Evolutionary conservation across 2,888 invertebrate genomes (phyloP).

Genomic region (Diloba caeruleocephala): DNA sequence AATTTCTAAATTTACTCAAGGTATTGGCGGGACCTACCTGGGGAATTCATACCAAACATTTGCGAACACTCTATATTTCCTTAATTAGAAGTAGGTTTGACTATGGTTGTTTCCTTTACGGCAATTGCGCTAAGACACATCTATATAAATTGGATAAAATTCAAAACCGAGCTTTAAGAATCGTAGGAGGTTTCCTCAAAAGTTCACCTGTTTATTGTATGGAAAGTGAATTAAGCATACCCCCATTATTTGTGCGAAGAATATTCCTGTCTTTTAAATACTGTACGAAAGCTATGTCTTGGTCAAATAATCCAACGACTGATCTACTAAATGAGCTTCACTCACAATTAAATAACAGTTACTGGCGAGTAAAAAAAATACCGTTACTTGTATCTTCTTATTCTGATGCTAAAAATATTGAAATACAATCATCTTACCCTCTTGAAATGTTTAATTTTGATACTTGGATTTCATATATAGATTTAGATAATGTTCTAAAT

Average conservation of each 20-base stretch:
- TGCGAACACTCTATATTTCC: conserved; percentile 12
- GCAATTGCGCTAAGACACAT: conserved; percentile 8
- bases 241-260: conserved; percentile 4
- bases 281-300: conserved; percentile 8
- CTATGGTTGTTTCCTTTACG: conserved; percentile 16
- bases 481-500: neutral
- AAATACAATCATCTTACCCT: neutral
- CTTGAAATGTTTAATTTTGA: conserved; percentile 4
- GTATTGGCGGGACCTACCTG: conserved; percentile 9
- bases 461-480: conserved; percentile 2
- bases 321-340: neutral
- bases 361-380: conserved; percentile 5
- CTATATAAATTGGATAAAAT: no score
- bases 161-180: conserved; percentile 2
- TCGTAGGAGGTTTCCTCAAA: conserved; percentile 13
- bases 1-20: conserved; percentile 6
- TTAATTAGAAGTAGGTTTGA: no score
- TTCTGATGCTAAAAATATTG: neutral
- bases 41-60: conserved; percentile 13
- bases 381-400: neutral
- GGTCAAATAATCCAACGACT: neutral
- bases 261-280: conserved; percentile 7
- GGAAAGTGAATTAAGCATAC: no score
- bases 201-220: conserved; percentile 9
- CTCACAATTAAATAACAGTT: neutral